These are phyloP conservation scores for Enteromius radiatus DNA, from an alignment of 2,797 vertebrate genomes.

Conservation along the genomic window DNA sequence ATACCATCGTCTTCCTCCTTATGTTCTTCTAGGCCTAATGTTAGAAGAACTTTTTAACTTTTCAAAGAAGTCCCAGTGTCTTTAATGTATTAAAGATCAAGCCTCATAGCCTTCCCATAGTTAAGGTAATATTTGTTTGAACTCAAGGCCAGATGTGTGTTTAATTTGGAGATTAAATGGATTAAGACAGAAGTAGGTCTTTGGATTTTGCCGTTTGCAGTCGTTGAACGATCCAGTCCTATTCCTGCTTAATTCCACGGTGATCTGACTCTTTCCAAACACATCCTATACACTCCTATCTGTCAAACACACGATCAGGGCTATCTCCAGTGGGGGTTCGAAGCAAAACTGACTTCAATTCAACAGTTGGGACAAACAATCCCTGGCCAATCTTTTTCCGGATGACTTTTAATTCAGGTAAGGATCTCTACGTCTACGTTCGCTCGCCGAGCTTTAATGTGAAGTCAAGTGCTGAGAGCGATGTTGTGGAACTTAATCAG, in stretches of 20 bases:
- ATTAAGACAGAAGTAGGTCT: slow-evolving; percentile 34
- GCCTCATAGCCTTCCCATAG: background rate
- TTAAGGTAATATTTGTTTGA: slow-evolving; percentile 48
- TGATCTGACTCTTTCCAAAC: background rate
- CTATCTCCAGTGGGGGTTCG: background rate
- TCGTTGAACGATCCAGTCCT: background rate
- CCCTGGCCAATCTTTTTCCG: background rate
- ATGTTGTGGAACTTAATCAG: slow-evolving; percentile 41
- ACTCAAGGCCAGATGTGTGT: slow-evolving; percentile 25
- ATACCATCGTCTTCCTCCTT: background rate
- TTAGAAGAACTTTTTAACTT: slow-evolving; percentile 18
- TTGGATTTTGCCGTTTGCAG: background rate
- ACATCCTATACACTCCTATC: background rate
- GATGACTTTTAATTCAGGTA: background rate
- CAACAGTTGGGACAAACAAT: background rate
- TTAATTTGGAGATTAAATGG: slow-evolving; percentile 20
- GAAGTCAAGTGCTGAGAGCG: slow-evolving; percentile 25
- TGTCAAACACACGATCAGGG: background rate
- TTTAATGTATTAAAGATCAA: slow-evolving; percentile 51
- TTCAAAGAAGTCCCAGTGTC: slow-evolving; percentile 20
- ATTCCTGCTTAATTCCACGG: background rate
- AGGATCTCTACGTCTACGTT: background rate
- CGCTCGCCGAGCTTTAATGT: background rate
- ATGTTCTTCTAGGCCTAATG: slow-evolving; percentile 4
- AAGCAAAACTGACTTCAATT: background rate